A percentile compares a stretch with the other conserved stretches of the same genome.
Conservation (phyloP, 2,797 vertebrate species). For the Dicrostonyx torquatus region DNA sequence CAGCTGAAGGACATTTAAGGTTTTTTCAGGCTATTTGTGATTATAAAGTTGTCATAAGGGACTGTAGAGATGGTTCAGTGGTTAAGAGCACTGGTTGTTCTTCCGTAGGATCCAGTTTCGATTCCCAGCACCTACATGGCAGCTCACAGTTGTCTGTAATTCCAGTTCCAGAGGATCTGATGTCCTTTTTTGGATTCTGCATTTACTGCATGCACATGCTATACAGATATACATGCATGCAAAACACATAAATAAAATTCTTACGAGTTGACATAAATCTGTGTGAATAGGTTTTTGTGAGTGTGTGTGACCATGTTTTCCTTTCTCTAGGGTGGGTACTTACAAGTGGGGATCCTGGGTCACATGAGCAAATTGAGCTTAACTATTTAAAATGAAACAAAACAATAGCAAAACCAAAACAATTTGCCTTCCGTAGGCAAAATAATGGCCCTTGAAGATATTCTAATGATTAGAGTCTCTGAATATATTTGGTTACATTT, state of each 20-base stretch:
- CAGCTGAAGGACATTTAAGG: constrained; percentile 35
- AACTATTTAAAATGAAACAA: not conserved
- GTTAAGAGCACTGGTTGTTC: not conserved
- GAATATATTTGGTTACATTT: constrained; percentile 36
- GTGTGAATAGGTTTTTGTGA: constrained; percentile 15
- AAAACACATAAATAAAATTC: not conserved
- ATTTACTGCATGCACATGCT: not conserved
- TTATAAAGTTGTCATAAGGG: not conserved
- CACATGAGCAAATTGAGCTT: constrained; percentile 1
- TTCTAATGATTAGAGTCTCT: constrained; percentile 22
- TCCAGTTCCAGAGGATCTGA: not conserved
- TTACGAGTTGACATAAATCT: constrained; percentile 31
- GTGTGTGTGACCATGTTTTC: constrained; percentile 3
- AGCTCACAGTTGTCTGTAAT: not conserved
- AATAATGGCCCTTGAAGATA: constrained; percentile 13
- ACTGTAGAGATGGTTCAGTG: not conserved
- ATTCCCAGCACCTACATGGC: not conserved
- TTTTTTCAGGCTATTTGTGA: constrained; percentile 46
- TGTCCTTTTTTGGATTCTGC: not conserved
- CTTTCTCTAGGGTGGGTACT: constrained; percentile 3
- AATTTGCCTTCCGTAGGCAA: not conserved
- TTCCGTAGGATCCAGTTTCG: not conserved
- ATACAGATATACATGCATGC: not conserved
- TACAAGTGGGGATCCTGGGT: constrained; percentile 24
- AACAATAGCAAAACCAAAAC: not conserved